Evolutionary conservation across 2,888 invertebrate species (phyloP).

Genomic region (Ectemnius continuus): DNA sequence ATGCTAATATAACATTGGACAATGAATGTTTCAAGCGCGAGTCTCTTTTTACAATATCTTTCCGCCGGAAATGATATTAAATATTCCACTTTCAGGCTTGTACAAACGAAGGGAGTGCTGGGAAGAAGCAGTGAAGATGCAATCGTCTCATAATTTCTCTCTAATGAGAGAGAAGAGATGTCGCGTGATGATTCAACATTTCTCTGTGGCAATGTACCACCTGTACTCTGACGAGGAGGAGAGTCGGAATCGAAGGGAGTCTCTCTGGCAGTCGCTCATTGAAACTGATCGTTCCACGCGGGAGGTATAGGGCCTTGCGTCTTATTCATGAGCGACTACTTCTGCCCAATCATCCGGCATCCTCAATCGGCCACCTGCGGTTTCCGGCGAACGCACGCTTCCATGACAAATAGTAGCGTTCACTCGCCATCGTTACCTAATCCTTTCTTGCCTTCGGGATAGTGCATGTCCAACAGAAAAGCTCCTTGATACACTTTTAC

Average conservation of each 20-base stretch:
- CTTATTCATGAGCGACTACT: slow-evolving; percentile 55
- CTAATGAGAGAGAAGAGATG: not conserved
- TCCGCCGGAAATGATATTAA: no score
- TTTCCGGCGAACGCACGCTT: slow-evolving; percentile 14
- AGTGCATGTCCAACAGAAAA: no score
- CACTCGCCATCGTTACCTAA: slow-evolving; percentile 28
- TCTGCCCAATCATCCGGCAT: slow-evolving; percentile 40
- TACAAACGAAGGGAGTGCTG: no score
- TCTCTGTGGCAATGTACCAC: slow-evolving; percentile 27
- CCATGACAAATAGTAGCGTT: slow-evolving; percentile 28
- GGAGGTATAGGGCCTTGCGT: slow-evolving; percentile 47
- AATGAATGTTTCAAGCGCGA: no score
- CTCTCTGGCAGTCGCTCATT: slow-evolving; percentile 35
- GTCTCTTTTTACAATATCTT: no score
- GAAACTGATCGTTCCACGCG: slow-evolving; percentile 59
- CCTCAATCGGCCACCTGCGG: slow-evolving; percentile 47
- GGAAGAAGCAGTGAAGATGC: no score
- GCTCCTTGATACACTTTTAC: no score
- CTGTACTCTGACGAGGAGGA: slow-evolving; percentile 26
- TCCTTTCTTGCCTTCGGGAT: slow-evolving; percentile 15
- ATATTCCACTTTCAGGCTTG: no score
- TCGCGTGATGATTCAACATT: not conserved
- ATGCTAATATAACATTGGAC: no score
- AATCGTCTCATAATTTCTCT: no score
- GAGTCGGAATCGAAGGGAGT: slow-evolving; percentile 32